Conservation (phyloP, 1,140 invertebrate genomes). For the Proctacanthus coquilletti region DNA sequence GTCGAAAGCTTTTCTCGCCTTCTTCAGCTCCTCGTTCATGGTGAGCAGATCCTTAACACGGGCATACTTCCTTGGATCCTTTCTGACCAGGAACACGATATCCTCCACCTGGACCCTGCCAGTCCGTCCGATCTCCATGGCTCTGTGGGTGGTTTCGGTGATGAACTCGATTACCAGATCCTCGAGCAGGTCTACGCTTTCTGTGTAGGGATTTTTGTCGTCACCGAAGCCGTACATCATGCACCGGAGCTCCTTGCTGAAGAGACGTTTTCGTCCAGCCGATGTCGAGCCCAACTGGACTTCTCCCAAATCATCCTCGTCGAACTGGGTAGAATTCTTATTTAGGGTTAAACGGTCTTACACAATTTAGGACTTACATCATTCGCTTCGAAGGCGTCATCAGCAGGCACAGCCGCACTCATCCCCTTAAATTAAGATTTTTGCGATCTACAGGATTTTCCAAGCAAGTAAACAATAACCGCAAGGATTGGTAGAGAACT, state of each 20-base stretch:
- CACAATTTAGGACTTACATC: conserved; percentile 12
- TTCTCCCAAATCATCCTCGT: conserved; percentile 50
- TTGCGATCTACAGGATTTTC: neutral
- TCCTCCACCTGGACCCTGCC: conserved; percentile 95
- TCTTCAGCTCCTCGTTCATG: conserved; percentile 99
- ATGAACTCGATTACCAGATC: conserved; percentile 98
- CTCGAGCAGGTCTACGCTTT: conserved; percentile 94
- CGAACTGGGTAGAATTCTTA: conserved; percentile 25
- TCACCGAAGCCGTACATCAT: conserved; percentile 99
- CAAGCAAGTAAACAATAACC: neutral
- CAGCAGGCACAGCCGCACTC: conserved; percentile 12
- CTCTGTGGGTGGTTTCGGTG: conserved; percentile 84
- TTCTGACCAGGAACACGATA: conserved; percentile 94
- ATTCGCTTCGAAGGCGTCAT: conserved; percentile 20
- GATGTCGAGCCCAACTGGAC: conserved; percentile 44
- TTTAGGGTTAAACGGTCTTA: neutral
- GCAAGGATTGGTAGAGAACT: neutral
- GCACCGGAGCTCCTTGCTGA: conserved; percentile 83
- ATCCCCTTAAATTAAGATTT: no score
- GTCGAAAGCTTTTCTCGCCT: conserved; percentile 98
- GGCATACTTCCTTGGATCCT: conserved; percentile 94
- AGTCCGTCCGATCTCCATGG: conserved; percentile 91
- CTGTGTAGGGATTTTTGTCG: conserved; percentile 97
- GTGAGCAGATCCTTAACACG: conserved; percentile 92
- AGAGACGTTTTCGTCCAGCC: conserved; percentile 63